Evolutionary conservation across 2,113 vertebrate species (phyloP).

Genomic region (Hippopotamus amphibius): DNA sequence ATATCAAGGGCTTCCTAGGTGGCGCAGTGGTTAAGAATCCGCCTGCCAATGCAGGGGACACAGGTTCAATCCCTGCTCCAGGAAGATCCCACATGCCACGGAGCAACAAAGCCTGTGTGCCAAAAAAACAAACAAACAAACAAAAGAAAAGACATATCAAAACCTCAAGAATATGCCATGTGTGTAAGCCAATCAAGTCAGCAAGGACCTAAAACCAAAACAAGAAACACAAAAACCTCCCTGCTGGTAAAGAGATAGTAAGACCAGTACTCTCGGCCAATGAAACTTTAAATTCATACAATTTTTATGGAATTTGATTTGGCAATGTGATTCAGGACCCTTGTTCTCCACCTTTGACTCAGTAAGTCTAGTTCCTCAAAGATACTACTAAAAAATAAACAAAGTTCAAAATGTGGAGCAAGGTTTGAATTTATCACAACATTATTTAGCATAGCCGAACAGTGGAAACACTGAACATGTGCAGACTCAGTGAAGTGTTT

Average conservation of each 20-base stretch:
- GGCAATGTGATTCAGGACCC: neutral
- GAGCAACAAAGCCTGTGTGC: no score
- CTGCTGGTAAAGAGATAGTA: neutral
- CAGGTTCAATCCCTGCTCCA: no score
- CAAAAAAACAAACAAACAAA: no score
- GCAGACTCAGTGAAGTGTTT: neutral
- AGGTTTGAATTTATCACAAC: neutral
- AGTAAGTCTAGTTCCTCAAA: neutral
- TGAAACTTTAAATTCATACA: neutral
- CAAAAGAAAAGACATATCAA: no score
- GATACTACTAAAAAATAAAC: neutral
- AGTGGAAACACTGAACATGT: neutral
- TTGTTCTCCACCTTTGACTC: neutral
- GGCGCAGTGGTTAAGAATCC: no score
- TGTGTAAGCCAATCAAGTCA: neutral
- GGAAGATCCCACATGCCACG: no score
- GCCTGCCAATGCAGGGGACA: no score
- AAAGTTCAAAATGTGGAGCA: neutral
- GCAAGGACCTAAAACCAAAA: neutral
- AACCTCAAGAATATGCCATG: neutral
- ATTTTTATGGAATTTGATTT: neutral
- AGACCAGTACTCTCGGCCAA: neutral
- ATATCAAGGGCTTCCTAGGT: no score
- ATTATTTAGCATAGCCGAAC: neutral
- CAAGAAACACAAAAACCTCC: neutral